Conservation (phyloP, 2,797 vertebrate genomes). For the Emys orbicularis region DNA sequence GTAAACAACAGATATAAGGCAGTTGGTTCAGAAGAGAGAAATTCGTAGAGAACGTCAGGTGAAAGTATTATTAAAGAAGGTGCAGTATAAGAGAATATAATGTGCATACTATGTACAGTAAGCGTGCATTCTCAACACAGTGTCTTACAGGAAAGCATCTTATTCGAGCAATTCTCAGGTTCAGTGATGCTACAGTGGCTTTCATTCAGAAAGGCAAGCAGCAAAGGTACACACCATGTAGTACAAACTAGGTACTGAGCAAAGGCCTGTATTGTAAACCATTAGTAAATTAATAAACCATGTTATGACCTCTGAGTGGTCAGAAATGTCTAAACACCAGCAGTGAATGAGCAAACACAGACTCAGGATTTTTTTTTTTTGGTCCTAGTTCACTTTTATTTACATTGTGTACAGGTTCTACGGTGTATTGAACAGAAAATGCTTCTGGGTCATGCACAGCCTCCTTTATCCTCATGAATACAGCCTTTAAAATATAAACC, state of each 20-base stretch:
- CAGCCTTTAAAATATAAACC: not conserved
- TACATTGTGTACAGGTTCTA: not conserved
- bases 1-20: not conserved
- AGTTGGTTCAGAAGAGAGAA: conserved; percentile 27
- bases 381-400: not conserved
- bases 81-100: not conserved
- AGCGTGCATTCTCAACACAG: not conserved
- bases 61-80: conserved; percentile 24
- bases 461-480: not conserved
- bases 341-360: conserved; percentile 10
- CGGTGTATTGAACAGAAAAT: not conserved
- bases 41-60: conserved; percentile 21
- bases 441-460: not conserved
- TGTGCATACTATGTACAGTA: accelerated
- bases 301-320: not conserved
- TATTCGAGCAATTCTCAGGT: not conserved
- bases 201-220: conserved; percentile 11
- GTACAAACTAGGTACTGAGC: not conserved
- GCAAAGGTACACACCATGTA: not conserved
- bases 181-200: not conserved
- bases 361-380: not conserved
- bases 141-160: not conserved
- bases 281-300: not conserved
- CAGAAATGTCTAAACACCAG: accelerated
- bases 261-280: not conserved